phyloP scores from a whole-genome alignment of 2,797 vertebrate genomes.

The Melanogrammus aeglefinus region DNA sequence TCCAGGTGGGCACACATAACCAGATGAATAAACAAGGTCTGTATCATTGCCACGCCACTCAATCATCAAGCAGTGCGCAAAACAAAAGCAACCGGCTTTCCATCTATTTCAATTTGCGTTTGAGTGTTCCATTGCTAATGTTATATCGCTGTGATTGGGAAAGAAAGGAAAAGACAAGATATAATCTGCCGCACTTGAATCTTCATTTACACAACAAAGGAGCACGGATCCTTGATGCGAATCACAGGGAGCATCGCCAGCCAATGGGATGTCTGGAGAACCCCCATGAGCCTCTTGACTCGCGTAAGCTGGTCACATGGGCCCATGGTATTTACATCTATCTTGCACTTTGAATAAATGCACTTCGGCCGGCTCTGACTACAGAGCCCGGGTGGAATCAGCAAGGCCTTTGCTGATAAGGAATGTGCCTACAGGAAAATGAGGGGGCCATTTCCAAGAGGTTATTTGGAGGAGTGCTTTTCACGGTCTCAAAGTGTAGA shows the following conservation, averaged over 20 bases:
- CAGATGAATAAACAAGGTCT: neutral
- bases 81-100: neutral
- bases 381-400: slow-evolving; percentile 1
- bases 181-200: slow-evolving; percentile 5
- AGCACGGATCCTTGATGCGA: slow-evolving; percentile 30
- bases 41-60: neutral
- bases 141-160: slow-evolving; percentile 32
- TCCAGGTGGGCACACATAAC: neutral
- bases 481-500: slow-evolving; percentile 41
- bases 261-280: slow-evolving; percentile 19
- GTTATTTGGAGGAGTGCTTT: slow-evolving; percentile 45
- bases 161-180: slow-evolving; percentile 20
- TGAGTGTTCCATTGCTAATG: slow-evolving; percentile 7
- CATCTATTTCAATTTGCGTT: neutral
- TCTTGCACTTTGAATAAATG: slow-evolving; percentile 4
- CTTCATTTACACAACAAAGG: slow-evolving; percentile 53
- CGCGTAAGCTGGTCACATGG: slow-evolving; percentile 19
- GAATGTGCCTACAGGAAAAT: slow-evolving; percentile 30
- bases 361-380: neutral
- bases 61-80: neutral
- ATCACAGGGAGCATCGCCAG: slow-evolving; percentile 26
- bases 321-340: slow-evolving; percentile 11
- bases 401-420: slow-evolving; percentile 16
- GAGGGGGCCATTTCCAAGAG: neutral
- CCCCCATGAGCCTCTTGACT: slow-evolving; percentile 14